Evolutionary conservation across 2,888 invertebrate genomes (phyloP), one percentile per base, ranked within the genome.

Genomic region (Drosophila sordidula): DNA sequence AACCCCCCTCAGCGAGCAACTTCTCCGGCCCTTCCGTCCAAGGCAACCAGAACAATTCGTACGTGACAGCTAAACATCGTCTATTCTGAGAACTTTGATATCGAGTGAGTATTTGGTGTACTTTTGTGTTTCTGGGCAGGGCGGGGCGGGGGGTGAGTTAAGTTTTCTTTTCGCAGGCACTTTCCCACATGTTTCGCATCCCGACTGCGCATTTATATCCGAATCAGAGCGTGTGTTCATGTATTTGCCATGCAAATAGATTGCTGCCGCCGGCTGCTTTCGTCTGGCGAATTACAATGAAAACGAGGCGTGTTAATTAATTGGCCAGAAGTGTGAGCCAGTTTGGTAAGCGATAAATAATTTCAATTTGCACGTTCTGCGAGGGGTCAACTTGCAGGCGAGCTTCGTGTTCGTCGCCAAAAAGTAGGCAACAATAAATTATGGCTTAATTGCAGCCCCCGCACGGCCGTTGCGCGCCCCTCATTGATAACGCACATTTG

Each of bases 371-470:
- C 64, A 34, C 34, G 34, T 4, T 34, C 2, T 12, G 34, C 34
- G 12, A 34, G 34, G 12, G 34, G 34, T 34, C 34, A 12, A 12
- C 12, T 34, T 34, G 9, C 44, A 25, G n/a, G 29, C 9, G 9
- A 18, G 12, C 16, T 14, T 6, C 6, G 42, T 11, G 34, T 34
- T 22, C 32, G 34, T n/a, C 62, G 62, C 66, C 12, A 52, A 70
- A 82, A 83, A 82, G 80, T 88, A 86, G 79, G 87, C 87, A 79
- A 88, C 74, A 26, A 66, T 79, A 74, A 82, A 76, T 79, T 63
- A 71, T 59, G 66, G 68, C 77, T 69, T 76, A 82, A 85, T 85
- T 82, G 80, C 65, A 29, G 51, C 52, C 58, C 70, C n/a, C 42
- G 18, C 18, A 18, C 18, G 18, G 1, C 2, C 18, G 18, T 18